Evolutionary conservation across 2,888 invertebrate species (phyloP).

Genomic region (Andrena bicolor): DNA sequence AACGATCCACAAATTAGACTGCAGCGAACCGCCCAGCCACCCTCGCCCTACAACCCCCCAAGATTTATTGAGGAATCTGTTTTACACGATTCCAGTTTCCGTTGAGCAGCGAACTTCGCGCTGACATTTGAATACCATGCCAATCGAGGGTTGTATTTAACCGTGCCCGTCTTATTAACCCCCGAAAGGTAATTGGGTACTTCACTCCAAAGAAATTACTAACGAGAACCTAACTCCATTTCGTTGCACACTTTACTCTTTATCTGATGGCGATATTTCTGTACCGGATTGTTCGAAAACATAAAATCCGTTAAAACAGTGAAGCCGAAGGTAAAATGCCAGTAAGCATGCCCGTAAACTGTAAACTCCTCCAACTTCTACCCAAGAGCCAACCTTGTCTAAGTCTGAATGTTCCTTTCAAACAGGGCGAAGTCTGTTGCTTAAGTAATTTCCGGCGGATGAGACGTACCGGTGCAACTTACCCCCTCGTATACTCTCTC

Average conservation of each 20-base stretch:
- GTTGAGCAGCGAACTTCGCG: conserved; percentile 51
- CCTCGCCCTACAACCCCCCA: conserved; percentile 10
- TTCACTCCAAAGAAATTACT: not conserved
- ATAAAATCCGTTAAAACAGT: not conserved
- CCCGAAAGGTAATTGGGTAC: conserved; percentile 4
- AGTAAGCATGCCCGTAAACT: conserved; percentile 12
- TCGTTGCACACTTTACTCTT: not conserved
- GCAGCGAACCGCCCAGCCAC: conserved; percentile 40
- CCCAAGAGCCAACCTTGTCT: conserved; percentile 1
- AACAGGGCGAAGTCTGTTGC: conserved; percentile 31
- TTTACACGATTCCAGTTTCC: conserved; percentile 60
- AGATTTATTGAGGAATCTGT: conserved; percentile 68
- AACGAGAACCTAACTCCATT: not conserved
- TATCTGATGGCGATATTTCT: not conserved
- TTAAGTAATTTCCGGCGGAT: conserved; percentile 60
- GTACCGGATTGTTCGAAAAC: not conserved
- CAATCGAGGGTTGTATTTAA: conserved; percentile 35
- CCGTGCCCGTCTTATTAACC: conserved; percentile 6
- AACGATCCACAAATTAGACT: conserved; percentile 73
- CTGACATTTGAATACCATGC: conserved; percentile 64
- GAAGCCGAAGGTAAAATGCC: not conserved
- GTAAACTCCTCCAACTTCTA: conserved; percentile 13
- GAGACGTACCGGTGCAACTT: conserved; percentile 33
- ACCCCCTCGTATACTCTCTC: not conserved
- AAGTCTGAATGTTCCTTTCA: conserved; percentile 37